Evolutionary conservation across 2,888 invertebrate species (phyloP), one percentile per base, ranked within the genome.

Genomic region (Schizotus pectinicornis): DNA sequence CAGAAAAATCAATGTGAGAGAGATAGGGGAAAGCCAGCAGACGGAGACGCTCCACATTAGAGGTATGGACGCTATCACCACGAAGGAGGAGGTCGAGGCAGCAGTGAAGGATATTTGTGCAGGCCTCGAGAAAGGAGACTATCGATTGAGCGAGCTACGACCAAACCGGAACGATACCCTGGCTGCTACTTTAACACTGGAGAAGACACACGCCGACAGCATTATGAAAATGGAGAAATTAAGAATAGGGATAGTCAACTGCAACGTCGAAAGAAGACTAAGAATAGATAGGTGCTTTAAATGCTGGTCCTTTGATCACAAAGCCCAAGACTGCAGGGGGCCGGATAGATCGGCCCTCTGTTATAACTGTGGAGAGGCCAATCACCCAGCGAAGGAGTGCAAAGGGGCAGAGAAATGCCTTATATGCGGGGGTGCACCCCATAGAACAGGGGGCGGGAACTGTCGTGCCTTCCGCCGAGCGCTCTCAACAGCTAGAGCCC

Each of bases 1-100:
- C 3, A 11, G 8, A 1, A 12, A 53, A 6, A 33, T 46, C 32
- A 45, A 45, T 30, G 12, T 13, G 12, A 43, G 34, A 8, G 7
- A 34, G 3, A 12, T 53, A 7, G 45, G 46, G 1, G 22, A n/a
- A n/a, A 37, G 13, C 1, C 9, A 34, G 1, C 31, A 22, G 11
- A 37, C 6, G 7, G 53, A 51, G 9, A 51, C 43, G 7, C 7
- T 51, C 3, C 35, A 51, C 35, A 51, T 51, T 3, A 51, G 43
- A 31, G n/a, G n/a, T 9, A 8, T 43, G 7, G 43, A 43, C 9
- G 43, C 43, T 7, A 6, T 43, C 6, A 43, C 30, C n/a, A 22
- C 6, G 6, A 43, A 43, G 43, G 43, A 43, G 30, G 43, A 43
- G 31, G 7, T 43, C 7, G 9, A 6, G 22, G 14, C 7, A 7